Percentiles rank a stretch among this genome's conserved stretches.
Conservation (phyloP, 2,113 vertebrate genomes). For the Paramormyrops kingsleyae region DNA sequence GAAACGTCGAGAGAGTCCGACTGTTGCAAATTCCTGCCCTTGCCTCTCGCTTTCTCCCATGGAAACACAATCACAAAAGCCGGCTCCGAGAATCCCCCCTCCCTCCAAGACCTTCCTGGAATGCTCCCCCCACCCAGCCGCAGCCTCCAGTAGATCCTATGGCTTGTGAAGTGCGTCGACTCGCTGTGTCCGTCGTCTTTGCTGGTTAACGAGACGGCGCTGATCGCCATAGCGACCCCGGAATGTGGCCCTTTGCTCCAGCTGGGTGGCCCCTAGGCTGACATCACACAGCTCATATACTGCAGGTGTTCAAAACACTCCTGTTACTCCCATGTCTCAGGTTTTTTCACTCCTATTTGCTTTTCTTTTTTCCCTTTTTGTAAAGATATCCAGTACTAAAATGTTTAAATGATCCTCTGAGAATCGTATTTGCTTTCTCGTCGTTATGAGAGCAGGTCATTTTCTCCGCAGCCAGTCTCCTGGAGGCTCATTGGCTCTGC, state of each 20-base stretch:
- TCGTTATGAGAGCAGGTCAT: background rate
- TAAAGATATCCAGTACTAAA: background rate
- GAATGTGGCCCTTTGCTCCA: background rate
- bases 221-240: background rate
- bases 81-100: background rate
- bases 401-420: background rate
- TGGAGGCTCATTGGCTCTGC: background rate
- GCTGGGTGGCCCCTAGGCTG: background rate
- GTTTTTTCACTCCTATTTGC: background rate
- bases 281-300: background rate
- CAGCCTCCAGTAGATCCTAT: background rate
- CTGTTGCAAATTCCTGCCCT: constrained; percentile 1
- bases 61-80: constrained; percentile 5
- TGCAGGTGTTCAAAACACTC: background rate
- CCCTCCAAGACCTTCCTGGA: background rate
- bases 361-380: background rate
- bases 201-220: background rate
- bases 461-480: background rate
- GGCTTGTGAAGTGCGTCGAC: background rate
- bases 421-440: background rate
- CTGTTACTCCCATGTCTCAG: background rate
- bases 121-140: background rate
- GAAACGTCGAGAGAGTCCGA: constrained; percentile 17
- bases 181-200: background rate
- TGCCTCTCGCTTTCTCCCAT: background rate